These are phyloP conservation scores for Streptopelia turtur DNA, from an alignment of 2,797 vertebrate species.

Conservation along the genomic window DNA sequence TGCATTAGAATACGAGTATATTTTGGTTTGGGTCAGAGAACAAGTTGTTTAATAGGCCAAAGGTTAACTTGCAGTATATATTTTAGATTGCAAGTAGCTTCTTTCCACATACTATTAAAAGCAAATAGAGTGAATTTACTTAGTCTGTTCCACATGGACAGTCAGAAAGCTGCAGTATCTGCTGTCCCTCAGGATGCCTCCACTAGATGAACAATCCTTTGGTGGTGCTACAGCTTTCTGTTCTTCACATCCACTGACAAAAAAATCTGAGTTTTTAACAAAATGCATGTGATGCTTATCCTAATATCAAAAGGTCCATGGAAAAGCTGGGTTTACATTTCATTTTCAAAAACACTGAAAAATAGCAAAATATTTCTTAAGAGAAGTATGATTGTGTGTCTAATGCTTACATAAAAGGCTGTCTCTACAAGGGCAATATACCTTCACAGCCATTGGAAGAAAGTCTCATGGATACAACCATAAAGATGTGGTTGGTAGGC, in stretches of 20 bases:
- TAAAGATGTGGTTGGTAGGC: neutral
- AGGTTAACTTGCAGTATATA: neutral
- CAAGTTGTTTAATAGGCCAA: constrained; percentile 19
- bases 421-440: neutral
- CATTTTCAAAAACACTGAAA: neutral
- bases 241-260: neutral
- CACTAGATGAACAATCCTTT: neutral
- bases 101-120: neutral
- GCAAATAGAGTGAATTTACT: neutral
- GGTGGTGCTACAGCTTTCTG: neutral
- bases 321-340: neutral
- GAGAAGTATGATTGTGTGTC: neutral
- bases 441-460: neutral
- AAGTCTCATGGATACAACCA: neutral
- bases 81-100: neutral
- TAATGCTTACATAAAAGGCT: neutral
- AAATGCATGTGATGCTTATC: fast-evolving
- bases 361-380: neutral
- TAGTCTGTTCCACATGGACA: neutral
- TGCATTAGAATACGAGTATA: constrained; percentile 12
- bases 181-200: neutral
- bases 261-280: neutral
- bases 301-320: neutral
- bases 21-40: constrained; percentile 36
- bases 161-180: neutral